Evolutionary conservation across 2,888 invertebrate genomes (phyloP), one percentile per base, ranked within the genome.

Genomic region (Agriotes lineatus): DNA sequence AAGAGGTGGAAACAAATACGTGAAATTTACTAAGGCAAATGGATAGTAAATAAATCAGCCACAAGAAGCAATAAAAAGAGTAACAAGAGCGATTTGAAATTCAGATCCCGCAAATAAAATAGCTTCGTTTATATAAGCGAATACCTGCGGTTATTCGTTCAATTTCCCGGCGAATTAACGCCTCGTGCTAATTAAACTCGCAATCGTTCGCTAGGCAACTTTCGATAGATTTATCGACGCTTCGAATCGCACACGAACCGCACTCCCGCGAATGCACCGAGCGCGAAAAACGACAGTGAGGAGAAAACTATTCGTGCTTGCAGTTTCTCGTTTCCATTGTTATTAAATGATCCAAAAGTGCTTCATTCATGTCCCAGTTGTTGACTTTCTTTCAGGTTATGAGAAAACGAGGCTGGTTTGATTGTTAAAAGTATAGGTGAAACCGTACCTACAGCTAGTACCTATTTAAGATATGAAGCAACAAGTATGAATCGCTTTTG

Each of bases 101-200:
- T 50, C 30, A 16, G 30, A 50, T 50, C 14, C 30, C n/a, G 50
- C 20, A n/a, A 18, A n/a, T 50, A 50, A 50, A 30, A 14, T 30
- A 30, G 30, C 30, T 30, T 25, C 50, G 50, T 25, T 25, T 50
- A 50, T 19, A n/a, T 50, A 50, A 50, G 14, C 30, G 50, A 50
- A 50, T 50, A 14, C 16, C 48, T 22, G 25, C 25, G 48, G 22
- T 22, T 20, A 48, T 22, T 48, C 22, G 1, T 52, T 2, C 14
- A 33, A 52, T 52, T 52, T 33, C 30, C 16, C 33, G 5, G 18
- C 25, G 30, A 50, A 50, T 50, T 30, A 50, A 16, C 30, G 33
- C 16, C 33, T 10, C 52, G 52, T 25, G 16, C 52, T 52, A 52
- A 52, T 52, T 52, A 33, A 9, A 20, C 20, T 20, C 10, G 20